These are phyloP conservation scores for Machimus rusticus DNA, from an alignment of 2,888 invertebrate genomes.

Conservation along the genomic window DNA sequence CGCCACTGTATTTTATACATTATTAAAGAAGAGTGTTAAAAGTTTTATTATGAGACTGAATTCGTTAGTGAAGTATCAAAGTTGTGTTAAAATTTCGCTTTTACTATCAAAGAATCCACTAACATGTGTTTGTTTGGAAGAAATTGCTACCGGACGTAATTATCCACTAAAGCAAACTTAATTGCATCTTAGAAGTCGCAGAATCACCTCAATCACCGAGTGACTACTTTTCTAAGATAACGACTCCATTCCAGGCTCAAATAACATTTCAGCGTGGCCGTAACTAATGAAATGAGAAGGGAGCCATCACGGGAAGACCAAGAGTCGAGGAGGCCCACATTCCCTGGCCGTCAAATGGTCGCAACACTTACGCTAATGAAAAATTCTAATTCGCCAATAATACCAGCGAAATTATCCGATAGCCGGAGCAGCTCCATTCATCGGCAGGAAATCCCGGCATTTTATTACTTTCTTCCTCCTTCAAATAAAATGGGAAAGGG, in stretches of 20 bases:
- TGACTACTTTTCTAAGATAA: neutral
- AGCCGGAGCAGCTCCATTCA: slow-evolving; percentile 21
- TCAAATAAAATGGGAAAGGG: neutral
- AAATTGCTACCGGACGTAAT: neutral
- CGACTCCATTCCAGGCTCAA: neutral
- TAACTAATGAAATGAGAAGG: slow-evolving; percentile 26
- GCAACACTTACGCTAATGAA: slow-evolving; percentile 53
- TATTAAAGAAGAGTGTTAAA: neutral
- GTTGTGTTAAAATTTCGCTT: neutral
- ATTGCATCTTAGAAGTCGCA: neutral
- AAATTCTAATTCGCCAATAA: slow-evolving; percentile 53
- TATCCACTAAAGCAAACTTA: neutral
- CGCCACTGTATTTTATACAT: neutral
- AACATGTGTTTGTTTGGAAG: neutral
- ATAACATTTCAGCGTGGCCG: neutral
- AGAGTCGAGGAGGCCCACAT: neutral
- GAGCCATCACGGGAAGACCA: neutral
- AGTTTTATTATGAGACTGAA: neutral
- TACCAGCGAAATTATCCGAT: slow-evolving; percentile 44
- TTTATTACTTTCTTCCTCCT: slow-evolving; percentile 44
- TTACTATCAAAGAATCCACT: neutral
- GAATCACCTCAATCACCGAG: neutral
- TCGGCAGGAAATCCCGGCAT: slow-evolving; percentile 42
- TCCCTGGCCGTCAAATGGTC: slow-evolving; percentile 50
- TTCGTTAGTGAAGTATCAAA: neutral